phyloP scores from a whole-genome alignment of 2,888 invertebrate genomes.

The Pseudococcus viburni region DNA sequence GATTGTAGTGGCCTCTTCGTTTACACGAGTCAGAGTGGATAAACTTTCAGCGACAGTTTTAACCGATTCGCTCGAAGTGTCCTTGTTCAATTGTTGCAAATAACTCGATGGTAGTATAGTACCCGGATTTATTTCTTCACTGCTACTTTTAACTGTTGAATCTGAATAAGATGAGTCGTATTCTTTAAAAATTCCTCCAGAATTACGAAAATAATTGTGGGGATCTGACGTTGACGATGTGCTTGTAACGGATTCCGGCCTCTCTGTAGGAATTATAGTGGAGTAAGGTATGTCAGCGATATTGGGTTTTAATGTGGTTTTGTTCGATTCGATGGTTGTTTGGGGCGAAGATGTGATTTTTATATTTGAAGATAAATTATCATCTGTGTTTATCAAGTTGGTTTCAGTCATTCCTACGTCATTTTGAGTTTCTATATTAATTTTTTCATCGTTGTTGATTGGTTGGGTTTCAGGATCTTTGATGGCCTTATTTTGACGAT shows the following conservation, averaged over 20 bases:
- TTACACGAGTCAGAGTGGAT: not conserved
- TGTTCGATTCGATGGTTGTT: not conserved
- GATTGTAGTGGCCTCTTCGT: constrained; percentile 1
- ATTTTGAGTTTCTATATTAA: not conserved
- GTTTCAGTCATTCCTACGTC: not conserved
- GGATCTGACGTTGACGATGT: not conserved
- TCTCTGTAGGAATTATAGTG: not conserved
- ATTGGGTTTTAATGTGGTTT: not conserved
- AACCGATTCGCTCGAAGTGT: not conserved
- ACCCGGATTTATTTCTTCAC: not conserved
- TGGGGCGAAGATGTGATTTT: not conserved
- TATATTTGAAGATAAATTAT: not conserved
- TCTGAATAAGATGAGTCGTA: not conserved
- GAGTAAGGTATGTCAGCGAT: not conserved
- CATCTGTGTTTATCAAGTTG: not conserved
- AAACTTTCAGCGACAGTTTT: not conserved
- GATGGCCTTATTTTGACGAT: not conserved
- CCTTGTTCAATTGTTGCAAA: not conserved
- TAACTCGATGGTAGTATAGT: not conserved
- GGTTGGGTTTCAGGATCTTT: not conserved
- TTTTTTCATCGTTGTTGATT: no score
- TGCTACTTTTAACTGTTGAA: not conserved
- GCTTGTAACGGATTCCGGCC: not conserved
- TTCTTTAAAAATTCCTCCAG: not conserved
- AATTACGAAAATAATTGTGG: not conserved